These are phyloP conservation scores for Thomomys bottae DNA, from an alignment of 2,113 vertebrate species.

Conservation along the genomic window DNA sequence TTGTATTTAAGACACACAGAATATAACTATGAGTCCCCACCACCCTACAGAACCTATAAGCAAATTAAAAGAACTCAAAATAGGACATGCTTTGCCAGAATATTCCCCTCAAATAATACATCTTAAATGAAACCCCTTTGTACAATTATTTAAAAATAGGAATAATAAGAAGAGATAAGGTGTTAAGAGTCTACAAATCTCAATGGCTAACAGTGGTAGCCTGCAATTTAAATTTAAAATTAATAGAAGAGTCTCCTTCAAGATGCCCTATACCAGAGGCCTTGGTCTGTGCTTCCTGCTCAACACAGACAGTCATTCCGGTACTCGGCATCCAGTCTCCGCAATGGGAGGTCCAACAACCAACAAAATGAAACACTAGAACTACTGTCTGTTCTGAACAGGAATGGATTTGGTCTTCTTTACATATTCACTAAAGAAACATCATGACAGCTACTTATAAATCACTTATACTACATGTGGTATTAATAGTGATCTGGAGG, in stretches of 20 bases:
- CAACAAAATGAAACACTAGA: background rate
- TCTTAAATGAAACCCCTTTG: too few relatives aligned
- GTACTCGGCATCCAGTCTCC: background rate
- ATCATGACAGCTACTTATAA: background rate
- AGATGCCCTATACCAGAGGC: background rate
- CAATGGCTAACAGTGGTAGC: background rate
- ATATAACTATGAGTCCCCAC: constrained; percentile 22
- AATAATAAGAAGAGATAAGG: rapidly evolving
- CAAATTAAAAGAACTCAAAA: constrained; percentile 25
- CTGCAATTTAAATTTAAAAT: constrained; percentile 20
- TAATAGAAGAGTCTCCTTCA: constrained; percentile 23
- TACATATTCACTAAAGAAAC: background rate
- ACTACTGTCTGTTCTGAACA: background rate
- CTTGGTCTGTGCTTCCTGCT: background rate
- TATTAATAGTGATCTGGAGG: background rate
- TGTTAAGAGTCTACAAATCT: constrained; percentile 8
- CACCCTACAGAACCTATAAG: background rate
- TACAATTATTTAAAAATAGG: too few relatives aligned
- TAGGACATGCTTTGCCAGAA: background rate
- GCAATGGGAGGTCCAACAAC: background rate
- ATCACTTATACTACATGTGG: background rate
- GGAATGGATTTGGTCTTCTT: background rate
- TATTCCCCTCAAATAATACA: background rate
- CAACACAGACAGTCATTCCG: background rate
- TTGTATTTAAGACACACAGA: background rate